These are phyloP conservation scores for Toxotes jaculatrix DNA, from an alignment of 2,113 vertebrate species.

Conservation along the genomic window DNA sequence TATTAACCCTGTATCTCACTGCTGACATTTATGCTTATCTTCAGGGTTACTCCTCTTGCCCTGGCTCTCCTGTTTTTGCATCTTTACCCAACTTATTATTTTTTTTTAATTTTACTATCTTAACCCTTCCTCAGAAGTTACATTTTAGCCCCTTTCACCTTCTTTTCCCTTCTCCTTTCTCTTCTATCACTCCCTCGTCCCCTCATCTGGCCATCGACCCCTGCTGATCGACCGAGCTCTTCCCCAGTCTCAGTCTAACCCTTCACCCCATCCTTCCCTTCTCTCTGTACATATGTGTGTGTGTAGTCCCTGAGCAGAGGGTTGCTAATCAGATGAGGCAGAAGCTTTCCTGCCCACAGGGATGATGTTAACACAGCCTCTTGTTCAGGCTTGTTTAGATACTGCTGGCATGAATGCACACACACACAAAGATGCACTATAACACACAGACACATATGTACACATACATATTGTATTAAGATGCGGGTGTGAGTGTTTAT, in stretches of 20 bases:
- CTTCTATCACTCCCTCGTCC: neutral
- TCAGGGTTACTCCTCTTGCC: neutral
- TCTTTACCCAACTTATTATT: neutral
- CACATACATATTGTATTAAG: slow-evolving; percentile 3
- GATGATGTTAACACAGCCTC: slow-evolving; percentile 10
- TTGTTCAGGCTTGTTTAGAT: slow-evolving; percentile 48
- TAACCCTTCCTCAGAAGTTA: neutral
- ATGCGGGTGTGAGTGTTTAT: slow-evolving; percentile 9
- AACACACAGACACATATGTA: neutral
- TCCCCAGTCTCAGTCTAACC: neutral
- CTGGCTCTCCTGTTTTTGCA: neutral
- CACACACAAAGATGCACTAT: neutral
- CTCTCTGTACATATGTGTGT: neutral
- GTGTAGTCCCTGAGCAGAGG: neutral
- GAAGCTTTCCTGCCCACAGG: slow-evolving; percentile 25
- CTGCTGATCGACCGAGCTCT: slow-evolving; percentile 30
- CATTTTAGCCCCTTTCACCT: neutral
- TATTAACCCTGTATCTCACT: slow-evolving; percentile 33
- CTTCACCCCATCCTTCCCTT: neutral
- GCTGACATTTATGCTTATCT: slow-evolving; percentile 24
- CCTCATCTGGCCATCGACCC: neutral
- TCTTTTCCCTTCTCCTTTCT: neutral
- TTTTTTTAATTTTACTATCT: neutral
- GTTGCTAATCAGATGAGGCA: slow-evolving; percentile 48
- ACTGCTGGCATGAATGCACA: slow-evolving; percentile 14